Evolutionary conservation across 2,113 vertebrate genomes (phyloP), one percentile per base, ranked within the genome.

Genomic region (Calidris pygmaea): DNA sequence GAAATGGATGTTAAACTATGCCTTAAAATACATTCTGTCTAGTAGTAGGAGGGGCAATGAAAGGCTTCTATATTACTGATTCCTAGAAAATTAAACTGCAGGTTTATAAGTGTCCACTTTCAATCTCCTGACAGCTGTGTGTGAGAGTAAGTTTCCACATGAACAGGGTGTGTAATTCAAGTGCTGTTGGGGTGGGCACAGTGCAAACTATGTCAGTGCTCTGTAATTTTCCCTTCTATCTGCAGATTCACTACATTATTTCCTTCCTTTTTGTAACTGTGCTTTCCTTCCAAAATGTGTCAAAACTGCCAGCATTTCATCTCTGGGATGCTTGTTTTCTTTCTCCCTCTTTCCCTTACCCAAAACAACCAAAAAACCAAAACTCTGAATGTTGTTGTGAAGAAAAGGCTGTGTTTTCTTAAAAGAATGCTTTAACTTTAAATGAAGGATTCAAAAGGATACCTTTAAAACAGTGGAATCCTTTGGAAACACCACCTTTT

Each of bases 1-100:
- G 93, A 96, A 96, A 93, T 94, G 89, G 90, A 89, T 96, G 81
- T 96, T 95, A 77, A 95, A 97, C 96, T 96, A 97, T 98, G 94
- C 95, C 95, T 98, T 97, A 97, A 97, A 96, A 97, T 95, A 94
- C 68, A 52, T 95, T 95, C 92, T 96, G 95, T 96, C 82, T 86
- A 90, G 91, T 93, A 71, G 88, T 95, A 77, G 95, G 92, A 97
- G 95, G 87, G 93, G 93, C 92, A 73, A 20, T 90, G 70, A 94
- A 87, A 84, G 60, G 35, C 72, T 94, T 97, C 77, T 95, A n/a
- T 87, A 6, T 96, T 87, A 93, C 76, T 63, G 77, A 81, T 84
- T 97, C 63, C 88, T 96, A 66, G 77, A 89, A 73, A 96, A 91
- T 96, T 93, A 95, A 91, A 93, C 37, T 76, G 30, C 85, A 81